These are phyloP conservation scores for Galago senegalensis DNA, from an alignment of 2,797 vertebrate genomes.

Conservation along the genomic window DNA sequence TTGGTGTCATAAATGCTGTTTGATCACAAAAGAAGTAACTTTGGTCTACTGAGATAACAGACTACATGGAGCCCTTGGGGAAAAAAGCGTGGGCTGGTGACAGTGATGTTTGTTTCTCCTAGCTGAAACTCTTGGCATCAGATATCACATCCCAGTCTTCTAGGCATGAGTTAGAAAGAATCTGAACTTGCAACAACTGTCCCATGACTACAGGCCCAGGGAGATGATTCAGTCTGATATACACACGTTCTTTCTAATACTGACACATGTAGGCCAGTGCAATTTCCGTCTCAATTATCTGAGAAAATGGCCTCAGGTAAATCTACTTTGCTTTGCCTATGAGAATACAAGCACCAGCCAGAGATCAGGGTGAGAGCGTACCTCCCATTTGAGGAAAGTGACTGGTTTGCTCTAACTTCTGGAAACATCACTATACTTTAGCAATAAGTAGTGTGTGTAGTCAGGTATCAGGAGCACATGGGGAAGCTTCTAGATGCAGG, in stretches of 20 bases:
- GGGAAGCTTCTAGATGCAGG: background rate
- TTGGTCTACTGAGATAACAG: background rate
- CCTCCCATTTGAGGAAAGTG: no score
- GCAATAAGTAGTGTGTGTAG: background rate
- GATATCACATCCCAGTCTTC: background rate
- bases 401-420: background rate
- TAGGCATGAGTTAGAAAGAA: background rate
- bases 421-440: background rate
- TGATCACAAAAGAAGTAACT: background rate
- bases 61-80: background rate
- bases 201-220: background rate
- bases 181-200: background rate
- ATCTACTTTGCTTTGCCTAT: background rate
- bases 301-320: background rate
- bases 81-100: no score
- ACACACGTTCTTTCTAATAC: background rate
- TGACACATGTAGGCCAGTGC: fast-evolving
- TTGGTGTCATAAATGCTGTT: background rate
- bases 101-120: background rate
- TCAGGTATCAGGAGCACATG: background rate
- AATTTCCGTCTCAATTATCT: background rate
- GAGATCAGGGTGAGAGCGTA: background rate
- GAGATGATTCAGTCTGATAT: background rate
- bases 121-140: background rate
- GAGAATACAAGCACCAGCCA: background rate